Percentiles rank a stretch among this genome's conserved stretches.
Evolutionary conservation across 1,140 invertebrate genomes (phyloP).

Genomic region (Trypoxylus dichotomus): DNA sequence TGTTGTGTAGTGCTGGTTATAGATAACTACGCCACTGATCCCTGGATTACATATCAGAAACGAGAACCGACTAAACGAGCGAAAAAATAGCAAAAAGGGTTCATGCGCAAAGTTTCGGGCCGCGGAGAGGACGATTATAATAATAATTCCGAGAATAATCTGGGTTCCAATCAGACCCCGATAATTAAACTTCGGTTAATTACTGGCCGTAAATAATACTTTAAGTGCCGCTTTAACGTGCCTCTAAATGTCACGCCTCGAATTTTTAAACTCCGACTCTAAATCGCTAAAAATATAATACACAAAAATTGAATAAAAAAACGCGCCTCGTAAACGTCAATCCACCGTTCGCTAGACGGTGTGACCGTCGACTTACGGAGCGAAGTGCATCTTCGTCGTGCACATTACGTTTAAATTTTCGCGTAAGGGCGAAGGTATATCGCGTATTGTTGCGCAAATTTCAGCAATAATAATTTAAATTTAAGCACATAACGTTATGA

Average conservation of each 20-base stretch:
- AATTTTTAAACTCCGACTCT: conserved; percentile 41
- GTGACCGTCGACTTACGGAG: conserved; percentile 32
- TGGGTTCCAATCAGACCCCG: conserved; percentile 42
- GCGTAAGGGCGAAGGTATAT: conserved; percentile 3
- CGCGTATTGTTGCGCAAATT: conserved; percentile 19
- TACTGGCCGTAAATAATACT: conserved; percentile 50
- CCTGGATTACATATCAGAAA: not conserved
- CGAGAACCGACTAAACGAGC: not conserved
- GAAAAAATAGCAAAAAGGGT: conserved; percentile 12
- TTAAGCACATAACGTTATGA: conserved; percentile 44
- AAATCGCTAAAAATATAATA: conserved; percentile 41
- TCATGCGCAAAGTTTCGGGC: not conserved
- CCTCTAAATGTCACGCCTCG: conserved; percentile 49
- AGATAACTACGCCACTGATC: not conserved
- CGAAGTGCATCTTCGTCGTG: not conserved
- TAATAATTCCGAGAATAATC: conserved; percentile 33
- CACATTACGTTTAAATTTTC: not conserved
- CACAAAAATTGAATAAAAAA: conserved; percentile 44
- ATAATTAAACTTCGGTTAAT: conserved; percentile 50
- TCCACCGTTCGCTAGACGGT: conserved; percentile 33
- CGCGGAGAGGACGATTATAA: conserved; percentile 12
- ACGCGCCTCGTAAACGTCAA: conserved; percentile 44
- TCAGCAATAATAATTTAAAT: conserved; percentile 44
- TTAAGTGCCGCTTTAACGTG: conserved; percentile 51
- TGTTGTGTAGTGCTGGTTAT: too few relatives aligned